Evolutionary conservation across 2,888 invertebrate species (phyloP).

Genomic region (Notodonta ziczac): DNA sequence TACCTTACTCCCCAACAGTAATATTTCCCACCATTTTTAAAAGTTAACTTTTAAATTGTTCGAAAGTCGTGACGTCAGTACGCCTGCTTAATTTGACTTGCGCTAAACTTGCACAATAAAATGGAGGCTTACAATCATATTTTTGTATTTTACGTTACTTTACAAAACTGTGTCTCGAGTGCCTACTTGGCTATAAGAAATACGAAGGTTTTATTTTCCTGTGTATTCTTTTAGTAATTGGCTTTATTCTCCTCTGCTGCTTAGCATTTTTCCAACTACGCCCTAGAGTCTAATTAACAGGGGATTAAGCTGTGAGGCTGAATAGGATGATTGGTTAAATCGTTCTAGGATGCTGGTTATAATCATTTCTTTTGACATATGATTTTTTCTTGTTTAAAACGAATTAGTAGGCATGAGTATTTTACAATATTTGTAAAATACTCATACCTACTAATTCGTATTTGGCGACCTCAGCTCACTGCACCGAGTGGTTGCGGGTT

Average conservation of each 20-base stretch:
- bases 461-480: no score
- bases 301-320: not conserved
- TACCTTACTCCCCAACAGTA: slow-evolving; percentile 14
- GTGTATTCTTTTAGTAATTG: slow-evolving; percentile 4
- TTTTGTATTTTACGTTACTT: slow-evolving; percentile 60
- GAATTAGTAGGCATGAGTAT: no score
- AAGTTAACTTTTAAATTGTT: slow-evolving; percentile 49
- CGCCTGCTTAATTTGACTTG: slow-evolving; percentile 60
- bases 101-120: slow-evolving; percentile 58
- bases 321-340: no score
- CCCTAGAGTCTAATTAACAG: not conserved
- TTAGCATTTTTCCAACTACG: not conserved
- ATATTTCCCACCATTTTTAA: slow-evolving; percentile 34
- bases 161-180: slow-evolving; percentile 41
- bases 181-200: slow-evolving; percentile 39
- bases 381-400: not conserved
- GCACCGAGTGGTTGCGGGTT: no score
- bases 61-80: slow-evolving; percentile 53
- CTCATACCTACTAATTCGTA: no score
- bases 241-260: not conserved
- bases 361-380: slow-evolving; percentile 14
- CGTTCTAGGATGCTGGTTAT: slow-evolving; percentile 10
- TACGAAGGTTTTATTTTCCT: slow-evolving; percentile 46
- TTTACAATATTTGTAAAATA: no score
- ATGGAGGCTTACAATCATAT: slow-evolving; percentile 50